These are phyloP conservation scores for Morphnarchus princeps DNA, from an alignment of 2,113 vertebrate genomes.

Conservation along the genomic window DNA sequence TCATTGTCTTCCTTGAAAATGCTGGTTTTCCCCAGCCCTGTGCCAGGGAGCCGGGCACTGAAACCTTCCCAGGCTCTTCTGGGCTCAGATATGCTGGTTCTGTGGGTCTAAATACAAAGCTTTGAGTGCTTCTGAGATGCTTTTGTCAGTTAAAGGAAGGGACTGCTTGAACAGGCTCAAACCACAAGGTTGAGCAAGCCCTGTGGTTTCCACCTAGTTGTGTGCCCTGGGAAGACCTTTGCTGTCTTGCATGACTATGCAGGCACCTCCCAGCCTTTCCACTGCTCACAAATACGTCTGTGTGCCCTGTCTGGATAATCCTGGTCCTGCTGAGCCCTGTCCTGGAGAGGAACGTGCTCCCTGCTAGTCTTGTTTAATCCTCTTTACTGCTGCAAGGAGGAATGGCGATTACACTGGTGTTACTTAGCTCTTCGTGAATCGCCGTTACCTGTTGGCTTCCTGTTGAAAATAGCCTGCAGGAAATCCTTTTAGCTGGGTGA, in stretches of 20 bases:
- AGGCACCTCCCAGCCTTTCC: neutral
- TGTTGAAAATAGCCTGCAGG: neutral
- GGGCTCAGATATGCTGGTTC: neutral
- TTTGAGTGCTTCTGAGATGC: neutral
- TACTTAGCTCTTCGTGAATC: neutral
- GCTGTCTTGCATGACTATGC: neutral
- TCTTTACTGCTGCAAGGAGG: constrained; percentile 16
- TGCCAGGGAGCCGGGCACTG: neutral
- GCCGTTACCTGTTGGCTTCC: neutral
- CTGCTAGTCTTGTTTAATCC: constrained; percentile 5
- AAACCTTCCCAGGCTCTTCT: neutral
- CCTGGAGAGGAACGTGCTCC: neutral
- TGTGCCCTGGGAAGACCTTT: neutral
- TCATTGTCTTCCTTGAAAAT: neutral
- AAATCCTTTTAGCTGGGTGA: constrained; percentile 34
- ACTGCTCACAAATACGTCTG: neutral
- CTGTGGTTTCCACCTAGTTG: neutral
- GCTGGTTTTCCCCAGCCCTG: rapidly evolving
- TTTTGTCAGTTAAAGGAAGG: neutral
- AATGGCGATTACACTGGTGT: neutral
- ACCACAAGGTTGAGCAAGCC: neutral
- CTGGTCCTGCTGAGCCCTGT: neutral
- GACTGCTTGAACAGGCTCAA: neutral
- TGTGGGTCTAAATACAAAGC: neutral
- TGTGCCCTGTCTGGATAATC: neutral